A percentile compares a stretch with the other conserved stretches of the same genome.
These are phyloP conservation scores for Cliona cf. orientalis DNA, from an alignment of 37 sponge, comb jelly and placozoan species.

Conservation along the genomic window DNA sequence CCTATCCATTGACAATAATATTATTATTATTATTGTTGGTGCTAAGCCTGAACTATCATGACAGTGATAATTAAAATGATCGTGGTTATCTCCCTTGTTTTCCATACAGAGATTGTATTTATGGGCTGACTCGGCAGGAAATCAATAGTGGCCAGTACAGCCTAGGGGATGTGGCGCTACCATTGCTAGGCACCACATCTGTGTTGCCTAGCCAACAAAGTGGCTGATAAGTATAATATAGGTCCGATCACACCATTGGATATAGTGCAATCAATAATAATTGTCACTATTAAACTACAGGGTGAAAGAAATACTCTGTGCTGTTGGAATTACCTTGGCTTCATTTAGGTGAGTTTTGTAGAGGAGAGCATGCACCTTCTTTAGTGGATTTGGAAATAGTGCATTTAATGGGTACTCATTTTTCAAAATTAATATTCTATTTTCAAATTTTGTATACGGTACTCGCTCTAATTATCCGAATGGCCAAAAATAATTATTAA, in stretches of 20 bases:
- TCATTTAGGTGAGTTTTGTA: conserved; percentile 43
- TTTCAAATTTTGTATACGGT: no score
- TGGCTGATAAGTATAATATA: conserved; percentile 52
- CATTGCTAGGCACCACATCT: conserved; percentile 30
- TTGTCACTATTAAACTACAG: conserved; percentile 2
- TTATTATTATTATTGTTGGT: no score
- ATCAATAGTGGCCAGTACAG: conserved; percentile 16
- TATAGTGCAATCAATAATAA: not conserved
- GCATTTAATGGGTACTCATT: no score
- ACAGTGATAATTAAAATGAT: no score
- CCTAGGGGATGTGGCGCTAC: conserved; percentile 61
- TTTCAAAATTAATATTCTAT: no score
- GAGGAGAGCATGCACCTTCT: no score
- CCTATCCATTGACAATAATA: no score
- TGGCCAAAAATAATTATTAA: no score
- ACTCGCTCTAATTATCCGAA: no score
- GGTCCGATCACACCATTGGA: not conserved
- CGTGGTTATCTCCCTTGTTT: no score
- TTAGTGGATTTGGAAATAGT: no score
- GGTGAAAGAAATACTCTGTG: conserved; percentile 21
- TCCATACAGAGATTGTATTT: conserved; percentile 1
- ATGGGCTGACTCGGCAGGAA: conserved; percentile 6
- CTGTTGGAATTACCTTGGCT: conserved; percentile 23
- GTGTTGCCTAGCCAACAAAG: conserved; percentile 46
- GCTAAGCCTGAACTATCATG: no score